Percentiles rank a stretch among this genome's conserved stretches.
phyloP scores from a whole-genome alignment of 2,797 vertebrate species.

The Coregonus suidteri region DNA sequence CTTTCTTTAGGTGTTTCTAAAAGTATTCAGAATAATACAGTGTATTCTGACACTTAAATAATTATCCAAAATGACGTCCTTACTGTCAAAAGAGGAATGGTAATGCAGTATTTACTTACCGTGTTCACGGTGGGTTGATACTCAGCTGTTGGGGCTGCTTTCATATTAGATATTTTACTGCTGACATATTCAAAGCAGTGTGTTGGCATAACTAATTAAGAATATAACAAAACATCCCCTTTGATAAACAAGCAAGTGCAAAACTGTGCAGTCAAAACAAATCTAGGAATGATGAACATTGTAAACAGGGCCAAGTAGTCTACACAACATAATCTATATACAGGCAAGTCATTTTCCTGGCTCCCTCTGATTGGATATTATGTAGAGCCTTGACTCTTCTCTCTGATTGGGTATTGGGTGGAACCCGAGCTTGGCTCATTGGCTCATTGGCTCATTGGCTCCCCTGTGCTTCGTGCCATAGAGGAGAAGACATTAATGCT shows the following conservation, averaged over 20 bases:
- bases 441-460: not conserved
- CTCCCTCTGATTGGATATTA: not conserved
- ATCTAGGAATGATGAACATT: not conserved
- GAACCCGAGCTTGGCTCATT: not conserved
- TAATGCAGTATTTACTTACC: not conserved
- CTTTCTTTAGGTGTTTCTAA: not conserved
- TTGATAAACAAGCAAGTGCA: slow-evolving; percentile 22
- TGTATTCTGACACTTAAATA: not conserved
- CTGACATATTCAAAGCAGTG: slow-evolving; percentile 26
- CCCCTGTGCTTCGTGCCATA: not conserved
- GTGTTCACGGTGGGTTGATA: slow-evolving; percentile 15
- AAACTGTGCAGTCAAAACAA: slow-evolving; percentile 17
- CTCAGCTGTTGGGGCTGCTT: not conserved
- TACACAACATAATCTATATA: slow-evolving; percentile 2
- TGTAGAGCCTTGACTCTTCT: not conserved
- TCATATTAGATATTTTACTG: slow-evolving; percentile 15
- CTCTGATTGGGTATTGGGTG: not conserved
- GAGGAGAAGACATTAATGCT: not conserved
- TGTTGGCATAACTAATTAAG: slow-evolving; percentile 23
- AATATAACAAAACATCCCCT: slow-evolving; percentile 18
- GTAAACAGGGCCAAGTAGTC: not conserved
- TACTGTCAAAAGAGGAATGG: too few relatives aligned
- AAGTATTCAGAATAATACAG: not conserved
- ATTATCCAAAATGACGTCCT: too few relatives aligned
- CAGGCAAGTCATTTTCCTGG: not conserved